phyloP scores from a whole-genome alignment of 2,888 invertebrate species.

The Ellobium chinense region DNA sequence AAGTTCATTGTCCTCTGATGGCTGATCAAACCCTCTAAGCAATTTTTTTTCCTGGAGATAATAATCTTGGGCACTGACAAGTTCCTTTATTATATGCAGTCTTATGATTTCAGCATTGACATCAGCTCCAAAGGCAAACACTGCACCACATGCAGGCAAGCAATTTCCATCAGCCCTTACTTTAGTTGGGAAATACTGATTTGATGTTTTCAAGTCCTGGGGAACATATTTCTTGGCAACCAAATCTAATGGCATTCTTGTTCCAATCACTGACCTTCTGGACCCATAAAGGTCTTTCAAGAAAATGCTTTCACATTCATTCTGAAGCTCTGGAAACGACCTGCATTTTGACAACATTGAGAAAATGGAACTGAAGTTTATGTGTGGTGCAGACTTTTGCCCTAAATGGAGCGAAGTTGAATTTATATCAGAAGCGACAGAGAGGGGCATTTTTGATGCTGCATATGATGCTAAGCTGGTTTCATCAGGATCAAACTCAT shows the following conservation, averaged over 20 bases:
- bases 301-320: background rate
- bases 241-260: background rate
- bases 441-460: too few species aligned
- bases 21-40: background rate
- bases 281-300: background rate
- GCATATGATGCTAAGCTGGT: too few species aligned
- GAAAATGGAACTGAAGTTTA: background rate
- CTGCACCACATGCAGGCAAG: slow-evolving; percentile 37
- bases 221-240: background rate
- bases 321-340: background rate
- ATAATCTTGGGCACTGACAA: slow-evolving; percentile 3
- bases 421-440: too few species aligned
- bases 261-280: background rate
- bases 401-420: background rate
- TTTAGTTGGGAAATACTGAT: background rate
- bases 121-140: slow-evolving; percentile 34
- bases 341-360: background rate
- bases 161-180: slow-evolving; percentile 44
- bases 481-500: too few species aligned
- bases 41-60: slow-evolving; percentile 17
- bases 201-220: background rate
- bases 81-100: slow-evolving; percentile 29
- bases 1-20: background rate
- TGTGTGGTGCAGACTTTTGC: background rate
- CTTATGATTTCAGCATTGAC: slow-evolving; percentile 18